These are phyloP conservation scores for Trissonchulus sp. DNA, from an alignment of 2,888 invertebrate species.

Conservation along the genomic window DNA sequence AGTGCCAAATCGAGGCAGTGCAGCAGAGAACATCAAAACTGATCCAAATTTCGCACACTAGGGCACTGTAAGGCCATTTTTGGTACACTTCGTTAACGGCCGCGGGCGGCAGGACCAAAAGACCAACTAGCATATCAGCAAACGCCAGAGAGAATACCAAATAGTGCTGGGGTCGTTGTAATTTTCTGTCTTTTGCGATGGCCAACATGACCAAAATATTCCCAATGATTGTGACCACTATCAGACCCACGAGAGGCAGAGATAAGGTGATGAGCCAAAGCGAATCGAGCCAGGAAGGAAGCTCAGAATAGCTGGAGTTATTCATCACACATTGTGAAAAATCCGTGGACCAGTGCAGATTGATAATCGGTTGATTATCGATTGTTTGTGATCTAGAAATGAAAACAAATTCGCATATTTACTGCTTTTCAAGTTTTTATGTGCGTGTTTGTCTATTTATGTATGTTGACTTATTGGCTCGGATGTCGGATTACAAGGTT, in stretches of 20 bases:
- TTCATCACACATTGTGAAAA: too few relatives aligned
- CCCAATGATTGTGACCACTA: slow-evolving; percentile 3
- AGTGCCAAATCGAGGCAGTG: slow-evolving; percentile 17
- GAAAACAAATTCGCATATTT: too few relatives aligned
- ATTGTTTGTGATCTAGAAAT: too few relatives aligned
- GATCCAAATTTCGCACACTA: slow-evolving; percentile 16
- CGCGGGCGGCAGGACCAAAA: neutral
- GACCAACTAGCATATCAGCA: slow-evolving; percentile 3
- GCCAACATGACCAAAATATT: slow-evolving; percentile 13
- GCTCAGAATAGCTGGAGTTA: too few relatives aligned
- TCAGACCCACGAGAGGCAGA: neutral
- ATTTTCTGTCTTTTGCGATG: neutral
- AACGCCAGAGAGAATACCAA: slow-evolving; percentile 3
- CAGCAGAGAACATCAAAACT: slow-evolving; percentile 5
- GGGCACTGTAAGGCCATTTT: neutral
- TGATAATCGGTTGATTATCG: too few relatives aligned
- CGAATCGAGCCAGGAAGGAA: too few relatives aligned
- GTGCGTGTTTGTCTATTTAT: too few relatives aligned
- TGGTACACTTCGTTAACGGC: slow-evolving; percentile 3
- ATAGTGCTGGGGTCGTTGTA: slow-evolving; percentile 22
- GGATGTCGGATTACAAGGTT: too few relatives aligned
- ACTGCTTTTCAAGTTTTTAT: too few relatives aligned
- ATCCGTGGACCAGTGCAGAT: too few relatives aligned
- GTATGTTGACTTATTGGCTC: too few relatives aligned
- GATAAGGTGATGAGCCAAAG: too few relatives aligned